Percentiles rank a stretch among this genome's conserved stretches.
These are phyloP conservation scores for Plusia festucae DNA, from an alignment of 2,888 invertebrate species.

Conservation along the genomic window DNA sequence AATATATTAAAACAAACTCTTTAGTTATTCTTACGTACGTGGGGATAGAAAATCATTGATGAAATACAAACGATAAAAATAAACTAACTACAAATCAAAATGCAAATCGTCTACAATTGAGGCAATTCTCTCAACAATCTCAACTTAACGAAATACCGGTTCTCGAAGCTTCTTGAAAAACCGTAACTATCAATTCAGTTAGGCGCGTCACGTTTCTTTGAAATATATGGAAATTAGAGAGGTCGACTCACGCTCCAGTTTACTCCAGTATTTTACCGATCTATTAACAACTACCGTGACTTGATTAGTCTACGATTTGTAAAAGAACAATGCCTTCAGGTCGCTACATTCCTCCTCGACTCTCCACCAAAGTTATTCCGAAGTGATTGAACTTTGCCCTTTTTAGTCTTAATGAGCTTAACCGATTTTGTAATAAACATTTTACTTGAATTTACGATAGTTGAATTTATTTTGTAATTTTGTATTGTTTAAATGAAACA, in stretches of 20 bases:
- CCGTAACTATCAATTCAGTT: constrained; percentile 35
- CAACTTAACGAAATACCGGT: constrained; percentile 24
- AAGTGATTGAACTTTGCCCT: constrained; percentile 60
- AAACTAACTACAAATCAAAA: constrained; percentile 22
- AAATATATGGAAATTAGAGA: constrained; percentile 78
- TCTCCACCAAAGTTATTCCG: constrained; percentile 39
- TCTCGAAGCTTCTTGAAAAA: constrained; percentile 41
- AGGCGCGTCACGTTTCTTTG: constrained; percentile 66
- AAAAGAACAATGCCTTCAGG: constrained; percentile 50
- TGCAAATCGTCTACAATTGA: constrained; percentile 18
- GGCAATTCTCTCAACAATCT: constrained; percentile 25
- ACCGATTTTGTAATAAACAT: constrained; percentile 53
- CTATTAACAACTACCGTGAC: constrained; percentile 68
- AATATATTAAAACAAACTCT: no score
- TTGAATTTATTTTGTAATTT: constrained; percentile 41
- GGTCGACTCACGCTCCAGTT: constrained; percentile 61
- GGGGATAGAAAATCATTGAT: background rate
- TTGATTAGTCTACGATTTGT: constrained; percentile 55
- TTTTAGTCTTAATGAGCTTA: constrained; percentile 51
- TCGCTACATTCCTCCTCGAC: constrained; percentile 22
- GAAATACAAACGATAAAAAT: background rate
- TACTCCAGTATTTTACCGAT: constrained; percentile 73
- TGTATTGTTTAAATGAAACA: constrained; percentile 29
- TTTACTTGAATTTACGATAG: constrained; percentile 40
- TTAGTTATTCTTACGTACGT: no score